phyloP scores from a whole-genome alignment of 2,888 invertebrate species.

The Ligdia adustata region DNA sequence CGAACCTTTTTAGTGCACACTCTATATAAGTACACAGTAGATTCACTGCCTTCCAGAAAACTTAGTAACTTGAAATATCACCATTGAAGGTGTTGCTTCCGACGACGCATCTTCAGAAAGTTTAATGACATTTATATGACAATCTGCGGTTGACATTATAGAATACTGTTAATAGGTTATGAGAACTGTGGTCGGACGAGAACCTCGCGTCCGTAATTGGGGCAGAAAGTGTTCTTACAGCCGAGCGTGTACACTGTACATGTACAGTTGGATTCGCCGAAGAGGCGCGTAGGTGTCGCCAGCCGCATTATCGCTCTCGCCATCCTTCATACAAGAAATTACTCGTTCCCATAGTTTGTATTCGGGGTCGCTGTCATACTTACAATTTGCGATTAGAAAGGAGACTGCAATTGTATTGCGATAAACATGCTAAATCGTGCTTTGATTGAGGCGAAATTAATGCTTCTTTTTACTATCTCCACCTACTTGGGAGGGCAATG shows the following conservation, averaged over 20 bases:
- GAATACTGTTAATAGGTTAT: constrained; percentile 10
- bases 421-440: constrained; percentile 55
- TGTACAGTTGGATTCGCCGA: constrained; percentile 78
- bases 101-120: too few species aligned
- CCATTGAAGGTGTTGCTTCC: too few species aligned
- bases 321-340: constrained; percentile 79
- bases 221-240: constrained; percentile 66
- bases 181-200: constrained; percentile 10
- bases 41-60: too few species aligned
- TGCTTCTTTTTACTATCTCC: constrained; percentile 23
- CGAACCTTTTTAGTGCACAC: too few species aligned
- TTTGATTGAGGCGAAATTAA: constrained; percentile 50
- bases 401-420: constrained; percentile 72
- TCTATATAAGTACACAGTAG: too few species aligned
- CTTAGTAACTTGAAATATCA: too few species aligned
- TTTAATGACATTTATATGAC: too few species aligned
- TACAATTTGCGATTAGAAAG: constrained; percentile 76
- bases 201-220: constrained; percentile 57
- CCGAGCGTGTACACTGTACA: too few species aligned
- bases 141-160: too few species aligned
- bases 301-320: constrained; percentile 61
- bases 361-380: constrained; percentile 80
- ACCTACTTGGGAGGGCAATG: constrained; percentile 15
- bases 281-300: constrained; percentile 73
- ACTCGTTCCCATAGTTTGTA: constrained; percentile 79